Conservation (phyloP, 2,113 vertebrate genomes). For the Seriola rivoliana region DNA sequence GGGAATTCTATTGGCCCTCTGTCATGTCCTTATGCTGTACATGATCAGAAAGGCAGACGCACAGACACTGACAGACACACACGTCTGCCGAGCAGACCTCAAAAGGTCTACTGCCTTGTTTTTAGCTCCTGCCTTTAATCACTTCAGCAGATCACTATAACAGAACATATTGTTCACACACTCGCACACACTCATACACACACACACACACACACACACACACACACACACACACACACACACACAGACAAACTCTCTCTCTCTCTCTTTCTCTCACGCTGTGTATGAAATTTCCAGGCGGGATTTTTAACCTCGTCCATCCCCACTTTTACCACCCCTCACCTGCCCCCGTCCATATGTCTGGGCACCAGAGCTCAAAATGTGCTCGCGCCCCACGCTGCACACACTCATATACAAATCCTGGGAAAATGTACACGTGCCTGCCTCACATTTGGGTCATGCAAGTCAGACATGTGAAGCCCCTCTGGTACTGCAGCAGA, state of each 20-base stretch:
- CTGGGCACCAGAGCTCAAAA: conserved; percentile 53
- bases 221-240: conserved; percentile 21
- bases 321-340: conserved; percentile 44
- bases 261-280: conserved; percentile 13
- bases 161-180: conserved; percentile 73
- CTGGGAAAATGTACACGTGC: conserved; percentile 70
- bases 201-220: no score
- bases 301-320: conserved; percentile 57
- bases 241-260: no score
- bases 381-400: conserved; percentile 10
- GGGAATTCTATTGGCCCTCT: conserved; percentile 63
- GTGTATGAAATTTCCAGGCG: conserved; percentile 64
- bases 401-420: conserved; percentile 28
- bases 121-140: conserved; percentile 74
- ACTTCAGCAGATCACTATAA: conserved; percentile 74
- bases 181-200: neutral
- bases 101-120: conserved; percentile 65
- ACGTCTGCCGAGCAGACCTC: conserved; percentile 59
- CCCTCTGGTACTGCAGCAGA: conserved; percentile 18
- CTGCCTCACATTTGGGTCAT: conserved; percentile 67
- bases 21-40: conserved; percentile 36
- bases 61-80: conserved; percentile 40
- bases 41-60: conserved; percentile 50
- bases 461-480: conserved; percentile 70
- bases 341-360: conserved; percentile 43